phyloP scores from a whole-genome alignment of 2,113 vertebrate genomes.

The Datnioides undecimradiatus region DNA sequence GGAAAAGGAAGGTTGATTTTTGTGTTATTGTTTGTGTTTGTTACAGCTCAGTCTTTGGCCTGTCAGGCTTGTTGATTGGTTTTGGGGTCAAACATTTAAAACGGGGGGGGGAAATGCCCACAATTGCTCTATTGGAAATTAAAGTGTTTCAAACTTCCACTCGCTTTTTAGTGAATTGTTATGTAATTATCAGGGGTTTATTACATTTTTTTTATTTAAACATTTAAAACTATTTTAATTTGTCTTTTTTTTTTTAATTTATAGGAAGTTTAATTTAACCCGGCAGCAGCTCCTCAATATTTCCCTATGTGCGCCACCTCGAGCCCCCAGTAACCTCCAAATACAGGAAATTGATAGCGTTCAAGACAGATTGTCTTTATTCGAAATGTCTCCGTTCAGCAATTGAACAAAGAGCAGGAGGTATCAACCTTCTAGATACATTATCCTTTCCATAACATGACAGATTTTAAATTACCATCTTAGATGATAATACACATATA shows the following conservation, averaged over 20 bases:
- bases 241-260: neutral
- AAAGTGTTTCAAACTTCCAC: too few relatives aligned
- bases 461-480: slow-evolving; percentile 88
- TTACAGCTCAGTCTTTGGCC: neutral
- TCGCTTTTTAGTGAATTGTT: neutral
- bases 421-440: slow-evolving; percentile 94
- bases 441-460: slow-evolving; percentile 90
- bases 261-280: neutral
- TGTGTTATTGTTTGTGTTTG: slow-evolving; percentile 1
- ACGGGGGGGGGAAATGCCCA: neutral
- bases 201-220: neutral
- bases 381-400: slow-evolving; percentile 95
- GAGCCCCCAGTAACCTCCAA: slow-evolving; percentile 65
- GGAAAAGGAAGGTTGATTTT: neutral
- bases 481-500: slow-evolving; percentile 88
- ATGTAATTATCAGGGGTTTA: neutral
- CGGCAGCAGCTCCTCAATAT: neutral
- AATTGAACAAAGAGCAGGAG: slow-evolving; percentile 93
- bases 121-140: neutral
- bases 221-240: neutral
- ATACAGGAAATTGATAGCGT: slow-evolving; percentile 76
- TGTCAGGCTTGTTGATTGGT: slow-evolving; percentile 25
- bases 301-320: slow-evolving; percentile 17
- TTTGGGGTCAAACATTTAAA: slow-evolving; percentile 14
- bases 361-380: slow-evolving; percentile 99